A percentile compares a stretch with the other conserved stretches of the same genome.
These are phyloP conservation scores for Netelia melanura DNA, from an alignment of 2,888 invertebrate species.

Conservation along the genomic window DNA sequence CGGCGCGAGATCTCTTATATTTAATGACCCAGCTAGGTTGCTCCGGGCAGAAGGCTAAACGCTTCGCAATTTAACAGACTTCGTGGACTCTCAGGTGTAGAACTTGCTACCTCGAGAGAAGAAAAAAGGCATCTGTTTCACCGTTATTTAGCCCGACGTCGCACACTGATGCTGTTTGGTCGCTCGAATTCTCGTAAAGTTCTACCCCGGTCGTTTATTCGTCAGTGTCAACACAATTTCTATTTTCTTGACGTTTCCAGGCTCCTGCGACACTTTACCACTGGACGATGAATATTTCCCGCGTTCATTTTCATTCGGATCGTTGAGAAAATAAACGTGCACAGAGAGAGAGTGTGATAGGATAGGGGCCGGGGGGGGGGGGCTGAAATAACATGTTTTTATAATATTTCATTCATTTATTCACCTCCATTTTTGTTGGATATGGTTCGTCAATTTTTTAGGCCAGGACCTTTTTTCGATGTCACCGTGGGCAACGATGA, in stretches of 20 bases:
- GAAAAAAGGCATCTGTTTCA: not conserved
- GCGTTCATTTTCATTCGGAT: too few species aligned
- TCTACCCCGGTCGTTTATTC: not conserved
- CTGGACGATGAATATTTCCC: too few species aligned
- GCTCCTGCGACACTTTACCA: too few species aligned
- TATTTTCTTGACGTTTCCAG: too few species aligned
- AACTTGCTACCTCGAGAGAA: slow-evolving; percentile 35
- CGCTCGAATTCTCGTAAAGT: not conserved
- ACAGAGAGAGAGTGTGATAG: not conserved
- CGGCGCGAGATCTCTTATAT: slow-evolving; percentile 78
- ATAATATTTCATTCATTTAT: not conserved
- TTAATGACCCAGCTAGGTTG: slow-evolving; percentile 80
- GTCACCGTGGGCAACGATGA: not conserved
- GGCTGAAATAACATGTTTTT: not conserved
- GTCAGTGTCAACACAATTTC: not conserved
- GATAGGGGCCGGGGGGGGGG: not conserved
- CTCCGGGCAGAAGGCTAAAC: slow-evolving; percentile 76
- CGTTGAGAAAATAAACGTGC: too few species aligned
- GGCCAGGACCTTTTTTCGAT: slow-evolving; percentile 27
- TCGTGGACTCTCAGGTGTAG: slow-evolving; percentile 8
- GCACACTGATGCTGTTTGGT: not conserved
- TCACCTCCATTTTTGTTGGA: slow-evolving; percentile 12
- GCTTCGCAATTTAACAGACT: slow-evolving; percentile 77
- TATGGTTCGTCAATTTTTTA: slow-evolving; percentile 35
- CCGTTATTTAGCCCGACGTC: slow-evolving; percentile 33